phyloP scores from a whole-genome alignment of 64 coral and sea anemone species.

The Cladopsammia gracilis region DNA sequence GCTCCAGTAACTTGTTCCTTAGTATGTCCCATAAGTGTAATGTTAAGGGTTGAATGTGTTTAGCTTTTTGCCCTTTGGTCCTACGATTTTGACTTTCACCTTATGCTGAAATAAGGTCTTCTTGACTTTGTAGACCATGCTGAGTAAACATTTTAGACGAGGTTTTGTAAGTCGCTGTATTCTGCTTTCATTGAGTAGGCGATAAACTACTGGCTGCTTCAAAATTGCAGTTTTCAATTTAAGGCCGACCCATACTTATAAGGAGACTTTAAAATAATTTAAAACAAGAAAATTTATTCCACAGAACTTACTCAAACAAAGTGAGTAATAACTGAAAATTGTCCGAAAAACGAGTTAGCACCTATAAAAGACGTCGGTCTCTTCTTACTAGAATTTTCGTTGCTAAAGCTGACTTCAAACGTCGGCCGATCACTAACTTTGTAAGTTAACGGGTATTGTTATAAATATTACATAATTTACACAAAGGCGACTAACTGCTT shows the following conservation, averaged over 20 bases:
- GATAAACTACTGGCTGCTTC: no score
- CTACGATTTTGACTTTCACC: slow-evolving; percentile 17
- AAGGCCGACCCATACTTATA: no score
- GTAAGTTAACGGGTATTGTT: slow-evolving; percentile 6
- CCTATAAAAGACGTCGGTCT: no score
- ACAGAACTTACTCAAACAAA: not conserved
- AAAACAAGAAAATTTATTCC: no score
- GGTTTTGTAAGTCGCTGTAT: not conserved
- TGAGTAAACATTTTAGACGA: not conserved
- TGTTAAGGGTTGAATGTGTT: not conserved
- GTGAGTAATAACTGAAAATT: not conserved
- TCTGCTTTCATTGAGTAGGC: not conserved
- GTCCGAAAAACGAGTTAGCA: no score
- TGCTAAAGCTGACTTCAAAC: slow-evolving; percentile 31
- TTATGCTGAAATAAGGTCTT: slow-evolving; percentile 3
- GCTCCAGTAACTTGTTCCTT: not conserved
- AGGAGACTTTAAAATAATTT: no score
- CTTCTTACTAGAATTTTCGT: not conserved
- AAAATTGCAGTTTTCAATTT: no score
- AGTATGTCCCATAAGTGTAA: not conserved
- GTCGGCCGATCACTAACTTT: not conserved
- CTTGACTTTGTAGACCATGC: not conserved
- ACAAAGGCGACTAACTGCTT: slow-evolving; percentile 36
- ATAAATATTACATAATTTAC: slow-evolving; percentile 45
- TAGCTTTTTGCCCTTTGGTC: slow-evolving; percentile 32